A percentile compares a stretch with the other conserved stretches of the same genome.
phyloP scores from a whole-genome alignment of 1,140 invertebrate species.

The Scaptomyza pallida region DNA sequence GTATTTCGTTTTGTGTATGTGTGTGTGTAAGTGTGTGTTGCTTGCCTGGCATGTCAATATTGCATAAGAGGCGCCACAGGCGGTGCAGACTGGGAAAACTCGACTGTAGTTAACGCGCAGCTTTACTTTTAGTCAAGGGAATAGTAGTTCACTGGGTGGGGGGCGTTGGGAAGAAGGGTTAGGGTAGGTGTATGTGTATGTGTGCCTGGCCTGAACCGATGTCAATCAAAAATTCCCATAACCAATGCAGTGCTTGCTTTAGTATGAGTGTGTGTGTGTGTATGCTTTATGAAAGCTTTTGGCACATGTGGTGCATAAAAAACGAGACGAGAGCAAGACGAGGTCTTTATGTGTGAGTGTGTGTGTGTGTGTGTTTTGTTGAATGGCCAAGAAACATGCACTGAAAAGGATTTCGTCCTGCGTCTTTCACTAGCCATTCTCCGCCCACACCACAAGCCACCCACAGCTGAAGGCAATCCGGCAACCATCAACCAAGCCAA shows the following conservation, averaged over 20 bases:
- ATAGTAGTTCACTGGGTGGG: too few species aligned
- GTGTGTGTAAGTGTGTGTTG: conserved; percentile 37
- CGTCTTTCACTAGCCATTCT: conserved; percentile 52
- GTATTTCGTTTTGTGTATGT: conserved; percentile 19
- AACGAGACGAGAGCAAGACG: conserved; percentile 66
- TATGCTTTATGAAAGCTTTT: conserved; percentile 78
- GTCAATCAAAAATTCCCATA: conserved; percentile 83
- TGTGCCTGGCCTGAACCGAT: conserved; percentile 58
- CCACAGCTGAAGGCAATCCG: conserved; percentile 30
- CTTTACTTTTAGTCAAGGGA: conserved; percentile 40
- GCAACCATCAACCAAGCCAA: conserved; percentile 41
- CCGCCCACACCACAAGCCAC: conserved; percentile 13
- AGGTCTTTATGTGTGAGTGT: conserved; percentile 8
- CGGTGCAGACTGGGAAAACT: conserved; percentile 43
- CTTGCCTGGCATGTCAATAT: conserved; percentile 70
- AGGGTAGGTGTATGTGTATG: conserved; percentile 1
- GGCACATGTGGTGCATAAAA: conserved; percentile 80
- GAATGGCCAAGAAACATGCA: conserved; percentile 74
- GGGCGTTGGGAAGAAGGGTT: not conserved
- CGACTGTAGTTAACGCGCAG: conserved; percentile 75
- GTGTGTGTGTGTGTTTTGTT: conserved; percentile 31
- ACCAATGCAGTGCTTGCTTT: conserved; percentile 64
- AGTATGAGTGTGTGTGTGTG: conserved; percentile 32
- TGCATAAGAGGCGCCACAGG: conserved; percentile 76
- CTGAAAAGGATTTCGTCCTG: conserved; percentile 76